Evolutionary conservation across 2,888 invertebrate species (phyloP).

Genomic region (Bombylius discolor): DNA sequence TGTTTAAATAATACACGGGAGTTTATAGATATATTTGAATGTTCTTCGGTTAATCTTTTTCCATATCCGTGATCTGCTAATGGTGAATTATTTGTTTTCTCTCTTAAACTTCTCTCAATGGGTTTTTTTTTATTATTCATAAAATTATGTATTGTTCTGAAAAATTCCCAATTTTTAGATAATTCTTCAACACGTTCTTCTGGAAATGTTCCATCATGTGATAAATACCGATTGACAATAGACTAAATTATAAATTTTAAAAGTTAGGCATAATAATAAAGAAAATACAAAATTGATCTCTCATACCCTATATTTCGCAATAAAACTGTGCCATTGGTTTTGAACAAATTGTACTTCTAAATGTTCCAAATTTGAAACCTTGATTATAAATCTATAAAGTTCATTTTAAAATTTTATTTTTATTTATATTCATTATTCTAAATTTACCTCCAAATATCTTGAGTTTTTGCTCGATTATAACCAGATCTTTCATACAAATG

Average conservation of each 20-base stretch:
- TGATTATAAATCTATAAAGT: conserved; percentile 6
- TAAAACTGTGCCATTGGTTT: conserved; percentile 29
- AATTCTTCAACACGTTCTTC: conserved; percentile 18
- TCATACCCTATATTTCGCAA: conserved; percentile 26
- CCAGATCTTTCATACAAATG: background rate
- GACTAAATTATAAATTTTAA: too few relatives aligned
- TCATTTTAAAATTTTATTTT: too few relatives aligned
- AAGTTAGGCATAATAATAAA: too few relatives aligned
- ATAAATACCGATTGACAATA: too few relatives aligned
- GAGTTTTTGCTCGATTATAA: background rate
- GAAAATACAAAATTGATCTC: too few relatives aligned
- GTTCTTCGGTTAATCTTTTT: background rate
- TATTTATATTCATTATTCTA: too few relatives aligned
- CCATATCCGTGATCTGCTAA: background rate
- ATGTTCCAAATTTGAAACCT: conserved; percentile 24
- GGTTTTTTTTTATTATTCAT: background rate
- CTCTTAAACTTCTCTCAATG: background rate
- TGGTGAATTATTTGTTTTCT: background rate
- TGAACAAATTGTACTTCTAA: conserved; percentile 28
- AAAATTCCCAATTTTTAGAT: conserved; percentile 31
- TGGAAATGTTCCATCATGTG: conserved; percentile 12
- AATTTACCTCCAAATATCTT: conserved; percentile 30
- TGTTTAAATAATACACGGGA: too few relatives aligned
- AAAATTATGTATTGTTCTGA: conserved; percentile 24
- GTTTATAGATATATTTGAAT: too few relatives aligned